These are phyloP conservation scores for Fopius arisanus DNA, from an alignment of 1,140 invertebrate species.

Conservation along the genomic window DNA sequence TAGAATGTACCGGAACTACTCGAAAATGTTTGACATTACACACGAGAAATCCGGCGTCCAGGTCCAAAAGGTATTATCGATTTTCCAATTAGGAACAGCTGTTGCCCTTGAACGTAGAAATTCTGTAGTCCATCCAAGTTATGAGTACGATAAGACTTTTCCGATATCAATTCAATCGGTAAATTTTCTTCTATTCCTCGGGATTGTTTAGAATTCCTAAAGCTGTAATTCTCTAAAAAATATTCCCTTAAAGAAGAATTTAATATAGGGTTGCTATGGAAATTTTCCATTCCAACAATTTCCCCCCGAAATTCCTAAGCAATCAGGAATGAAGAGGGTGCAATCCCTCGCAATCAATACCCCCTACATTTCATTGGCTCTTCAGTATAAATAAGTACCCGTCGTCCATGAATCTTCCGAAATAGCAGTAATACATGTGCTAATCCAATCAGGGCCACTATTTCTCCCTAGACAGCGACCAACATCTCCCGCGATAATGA, in stretches of 20 bases:
- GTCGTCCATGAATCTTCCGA: not conserved
- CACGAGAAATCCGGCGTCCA: no score
- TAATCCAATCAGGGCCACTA: slow-evolving; percentile 33
- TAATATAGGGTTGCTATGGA: no score
- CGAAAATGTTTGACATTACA: no score
- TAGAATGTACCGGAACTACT: no score
- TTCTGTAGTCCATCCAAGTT: slow-evolving; percentile 4
- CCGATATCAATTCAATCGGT: not conserved
- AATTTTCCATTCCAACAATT: no score
- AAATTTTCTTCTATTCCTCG: not conserved
- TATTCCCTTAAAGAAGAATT: no score
- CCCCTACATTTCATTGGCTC: no score
- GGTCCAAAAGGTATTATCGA: slow-evolving; percentile 24
- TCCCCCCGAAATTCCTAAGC: no score
- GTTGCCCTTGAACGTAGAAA: slow-evolving; percentile 29
- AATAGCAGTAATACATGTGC: slow-evolving; percentile 22
- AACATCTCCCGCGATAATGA: slow-evolving; percentile 51
- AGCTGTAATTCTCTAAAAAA: no score
- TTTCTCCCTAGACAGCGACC: not conserved
- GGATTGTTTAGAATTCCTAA: no score
- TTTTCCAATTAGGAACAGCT: slow-evolving; percentile 36
- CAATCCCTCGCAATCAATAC: no score
- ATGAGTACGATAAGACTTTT: not conserved
- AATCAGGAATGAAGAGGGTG: no score
- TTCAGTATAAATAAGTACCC: not conserved